phyloP scores from a whole-genome alignment of 2,888 invertebrate genomes.

The Drosophila anomelani region DNA sequence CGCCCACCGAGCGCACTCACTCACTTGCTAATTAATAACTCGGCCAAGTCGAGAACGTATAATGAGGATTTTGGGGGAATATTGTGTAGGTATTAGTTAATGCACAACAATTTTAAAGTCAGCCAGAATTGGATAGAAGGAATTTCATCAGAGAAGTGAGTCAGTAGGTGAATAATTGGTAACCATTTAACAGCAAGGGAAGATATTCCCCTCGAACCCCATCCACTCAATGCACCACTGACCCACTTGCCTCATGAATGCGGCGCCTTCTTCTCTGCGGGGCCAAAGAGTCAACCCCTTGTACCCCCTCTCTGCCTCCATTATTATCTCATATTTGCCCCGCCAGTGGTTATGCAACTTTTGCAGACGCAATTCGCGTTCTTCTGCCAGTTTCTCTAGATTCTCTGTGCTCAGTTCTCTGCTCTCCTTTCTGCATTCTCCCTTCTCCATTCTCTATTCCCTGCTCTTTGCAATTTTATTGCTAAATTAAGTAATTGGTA shows the following conservation, averaged over 20 bases:
- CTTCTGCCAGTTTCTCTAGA: constrained; percentile 29
- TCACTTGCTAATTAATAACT: constrained; percentile 36
- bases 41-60: not conserved
- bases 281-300: constrained; percentile 11
- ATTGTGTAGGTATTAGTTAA: not conserved
- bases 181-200: not conserved
- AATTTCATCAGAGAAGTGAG: constrained; percentile 1
- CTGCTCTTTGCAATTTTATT: constrained; percentile 63
- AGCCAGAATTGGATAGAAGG: not conserved
- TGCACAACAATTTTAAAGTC: not conserved
- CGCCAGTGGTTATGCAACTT: constrained; percentile 66
- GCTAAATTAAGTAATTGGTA: constrained; percentile 77
- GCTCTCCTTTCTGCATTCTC: constrained; percentile 25
- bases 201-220: not conserved
- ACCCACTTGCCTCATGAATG: constrained; percentile 59
- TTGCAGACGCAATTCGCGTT: constrained; percentile 57
- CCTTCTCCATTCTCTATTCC: constrained; percentile 2
- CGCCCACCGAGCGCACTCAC: constrained; percentile 25
- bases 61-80: not conserved
- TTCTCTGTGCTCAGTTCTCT: constrained; percentile 29
- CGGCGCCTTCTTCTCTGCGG: constrained; percentile 32
- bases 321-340: constrained; percentile 15
- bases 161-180: constrained; percentile 9
- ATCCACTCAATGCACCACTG: constrained; percentile 38
- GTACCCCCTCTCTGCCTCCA: constrained; percentile 2